phyloP scores from a whole-genome alignment of 2,113 vertebrate genomes.

The Balaeniceps rex region DNA sequence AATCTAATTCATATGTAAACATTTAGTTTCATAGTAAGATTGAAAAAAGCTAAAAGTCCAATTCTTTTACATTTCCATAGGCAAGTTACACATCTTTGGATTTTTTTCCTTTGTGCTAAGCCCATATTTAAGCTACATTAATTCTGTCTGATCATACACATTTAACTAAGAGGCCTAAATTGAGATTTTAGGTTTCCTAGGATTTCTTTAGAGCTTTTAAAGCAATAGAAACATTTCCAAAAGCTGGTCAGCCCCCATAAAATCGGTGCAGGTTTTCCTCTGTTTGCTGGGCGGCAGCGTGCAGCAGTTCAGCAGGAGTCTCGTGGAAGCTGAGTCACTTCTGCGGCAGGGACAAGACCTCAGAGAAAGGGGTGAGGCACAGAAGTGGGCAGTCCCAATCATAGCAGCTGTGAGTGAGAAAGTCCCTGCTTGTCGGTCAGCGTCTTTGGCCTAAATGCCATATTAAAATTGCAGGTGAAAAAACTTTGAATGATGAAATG shows the following conservation, averaged over 20 bases:
- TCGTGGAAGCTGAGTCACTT: background rate
- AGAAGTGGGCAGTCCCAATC: background rate
- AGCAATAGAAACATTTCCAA: background rate
- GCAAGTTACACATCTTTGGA: background rate
- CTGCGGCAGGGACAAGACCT: background rate
- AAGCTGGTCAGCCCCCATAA: background rate
- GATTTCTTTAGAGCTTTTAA: background rate
- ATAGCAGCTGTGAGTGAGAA: background rate
- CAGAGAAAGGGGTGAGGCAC: background rate
- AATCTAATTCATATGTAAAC: background rate
- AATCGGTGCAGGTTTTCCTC: background rate
- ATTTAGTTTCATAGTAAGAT: background rate
- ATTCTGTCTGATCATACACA: background rate
- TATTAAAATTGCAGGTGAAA: background rate
- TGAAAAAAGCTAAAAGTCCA: background rate
- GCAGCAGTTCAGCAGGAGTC: background rate
- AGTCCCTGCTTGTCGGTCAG: background rate
- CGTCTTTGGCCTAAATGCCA: background rate
- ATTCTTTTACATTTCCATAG: background rate
- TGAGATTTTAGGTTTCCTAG: background rate
- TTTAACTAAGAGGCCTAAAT: background rate
- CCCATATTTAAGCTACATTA: background rate
- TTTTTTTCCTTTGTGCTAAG: background rate
- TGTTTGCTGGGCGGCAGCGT: background rate
- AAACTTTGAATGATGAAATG: background rate